Percentiles rank a stretch among this genome's conserved stretches.
Evolutionary conservation across 2,888 invertebrate species (phyloP).

Genomic region (Macaria notata): DNA sequence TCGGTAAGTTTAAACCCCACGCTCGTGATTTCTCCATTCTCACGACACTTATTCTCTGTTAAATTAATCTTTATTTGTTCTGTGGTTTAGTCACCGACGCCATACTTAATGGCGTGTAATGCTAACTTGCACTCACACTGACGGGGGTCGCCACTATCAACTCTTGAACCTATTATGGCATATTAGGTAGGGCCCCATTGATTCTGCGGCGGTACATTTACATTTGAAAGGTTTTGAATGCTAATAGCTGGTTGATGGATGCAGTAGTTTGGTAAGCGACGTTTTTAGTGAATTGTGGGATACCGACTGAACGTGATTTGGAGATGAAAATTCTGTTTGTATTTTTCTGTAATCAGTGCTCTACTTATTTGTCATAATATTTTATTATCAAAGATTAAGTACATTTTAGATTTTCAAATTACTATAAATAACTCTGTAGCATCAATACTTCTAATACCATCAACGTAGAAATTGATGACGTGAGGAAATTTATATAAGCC

Average conservation of each 20-base stretch:
- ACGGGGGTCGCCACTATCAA: constrained; percentile 46
- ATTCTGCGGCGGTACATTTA: constrained; percentile 24
- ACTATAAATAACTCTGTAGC: too few species aligned
- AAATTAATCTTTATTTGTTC: constrained; percentile 78
- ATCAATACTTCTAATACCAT: too few species aligned
- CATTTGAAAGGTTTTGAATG: constrained; percentile 19
- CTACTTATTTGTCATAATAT: too few species aligned
- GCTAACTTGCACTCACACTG: constrained; percentile 72
- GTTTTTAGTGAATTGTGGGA: too few species aligned
- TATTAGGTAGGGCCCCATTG: constrained; percentile 38
- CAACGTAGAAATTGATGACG: too few species aligned
- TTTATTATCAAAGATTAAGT: too few species aligned
- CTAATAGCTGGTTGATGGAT: neutral
- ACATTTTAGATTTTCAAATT: too few species aligned
- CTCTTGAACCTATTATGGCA: constrained; percentile 39
- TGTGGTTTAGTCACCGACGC: constrained; percentile 58
- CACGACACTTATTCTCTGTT: constrained; percentile 68
- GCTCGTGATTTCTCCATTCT: constrained; percentile 46
- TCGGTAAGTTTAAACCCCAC: constrained; percentile 17
- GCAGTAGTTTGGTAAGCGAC: too few species aligned
- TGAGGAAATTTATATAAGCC: too few species aligned
- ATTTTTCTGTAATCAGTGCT: too few species aligned
- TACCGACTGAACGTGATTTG: too few species aligned
- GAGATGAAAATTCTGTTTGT: too few species aligned
- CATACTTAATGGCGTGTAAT: constrained; percentile 74